Evolutionary conservation across 2,797 vertebrate genomes (phyloP).

Genomic region (Tiaroga cobitis): DNA sequence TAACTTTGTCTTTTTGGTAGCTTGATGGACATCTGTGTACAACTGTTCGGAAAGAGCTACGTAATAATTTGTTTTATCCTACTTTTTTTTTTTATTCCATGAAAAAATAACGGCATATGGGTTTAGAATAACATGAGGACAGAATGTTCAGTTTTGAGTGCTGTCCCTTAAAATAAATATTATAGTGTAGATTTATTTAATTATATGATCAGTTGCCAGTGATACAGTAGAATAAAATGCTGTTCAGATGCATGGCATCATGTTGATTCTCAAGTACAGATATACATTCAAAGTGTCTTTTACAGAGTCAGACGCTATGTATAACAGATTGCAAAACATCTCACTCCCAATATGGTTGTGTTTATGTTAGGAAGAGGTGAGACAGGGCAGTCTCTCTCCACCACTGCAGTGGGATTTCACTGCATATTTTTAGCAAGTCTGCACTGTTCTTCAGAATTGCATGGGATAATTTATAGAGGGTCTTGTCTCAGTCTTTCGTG

Average conservation of each 20-base stretch:
- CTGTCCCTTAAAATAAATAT: not conserved
- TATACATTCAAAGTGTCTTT: not conserved
- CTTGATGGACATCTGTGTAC: not conserved
- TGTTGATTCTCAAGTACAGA: not conserved
- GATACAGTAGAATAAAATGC: not conserved
- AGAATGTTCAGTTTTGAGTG: not conserved
- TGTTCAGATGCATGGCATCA: not conserved
- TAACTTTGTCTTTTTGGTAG: not conserved
- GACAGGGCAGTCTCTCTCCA: not conserved
- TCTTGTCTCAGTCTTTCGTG: slow-evolving; percentile 39
- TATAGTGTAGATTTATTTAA: not conserved
- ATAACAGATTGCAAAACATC: not conserved
- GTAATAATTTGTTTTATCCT: not conserved
- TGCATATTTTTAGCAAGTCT: slow-evolving; percentile 52
- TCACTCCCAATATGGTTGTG: slow-evolving; percentile 33
- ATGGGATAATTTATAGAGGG: slow-evolving; percentile 54
- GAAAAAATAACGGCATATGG: not conserved
- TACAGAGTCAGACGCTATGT: not conserved
- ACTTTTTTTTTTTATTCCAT: not conserved
- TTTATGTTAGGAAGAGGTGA: slow-evolving; percentile 36
- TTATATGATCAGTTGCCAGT: not conserved
- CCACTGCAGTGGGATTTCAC: not conserved
- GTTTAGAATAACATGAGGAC: not conserved
- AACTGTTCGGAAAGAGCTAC: not conserved
- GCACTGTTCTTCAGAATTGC: slow-evolving; percentile 58